A percentile compares a stretch with the other conserved stretches of the same genome.
These are phyloP conservation scores for Antrozous pallidus DNA, from an alignment of 2,797 vertebrate genomes.

Conservation along the genomic window DNA sequence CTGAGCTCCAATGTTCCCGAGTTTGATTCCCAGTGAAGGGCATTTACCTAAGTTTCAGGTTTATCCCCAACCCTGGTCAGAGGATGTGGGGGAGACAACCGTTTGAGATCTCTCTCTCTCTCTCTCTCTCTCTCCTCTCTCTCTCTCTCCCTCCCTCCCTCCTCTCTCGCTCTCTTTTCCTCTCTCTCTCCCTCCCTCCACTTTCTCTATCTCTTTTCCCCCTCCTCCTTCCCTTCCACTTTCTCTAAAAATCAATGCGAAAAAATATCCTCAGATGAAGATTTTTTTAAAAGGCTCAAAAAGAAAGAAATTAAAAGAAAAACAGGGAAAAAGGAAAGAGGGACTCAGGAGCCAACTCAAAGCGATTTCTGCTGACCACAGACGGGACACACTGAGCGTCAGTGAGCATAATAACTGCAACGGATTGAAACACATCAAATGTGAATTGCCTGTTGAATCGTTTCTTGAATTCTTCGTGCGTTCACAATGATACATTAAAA, in stretches of 20 bases:
- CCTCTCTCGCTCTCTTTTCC: no score
- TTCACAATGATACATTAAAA: not conserved
- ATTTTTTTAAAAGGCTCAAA: not conserved
- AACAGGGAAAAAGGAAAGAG: no score
- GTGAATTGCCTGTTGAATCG: not conserved
- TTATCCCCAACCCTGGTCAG: not conserved
- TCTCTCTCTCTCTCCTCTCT: not conserved
- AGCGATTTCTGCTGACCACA: not conserved
- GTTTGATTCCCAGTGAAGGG: not conserved
- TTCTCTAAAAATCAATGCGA: not conserved
- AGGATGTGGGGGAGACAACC: not conserved
- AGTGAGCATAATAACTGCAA: not conserved
- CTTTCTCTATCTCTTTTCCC: not conserved
- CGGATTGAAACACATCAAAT: not conserved
- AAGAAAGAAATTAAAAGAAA: no score
- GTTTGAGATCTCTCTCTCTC: not conserved
- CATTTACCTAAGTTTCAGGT: not conserved
- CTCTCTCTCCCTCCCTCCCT: no score
- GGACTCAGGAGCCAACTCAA: not conserved
- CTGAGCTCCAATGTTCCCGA: not conserved
- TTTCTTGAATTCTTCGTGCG: not conserved
- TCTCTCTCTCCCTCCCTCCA: no score
- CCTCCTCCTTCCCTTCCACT: no score
- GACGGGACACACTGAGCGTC: not conserved
- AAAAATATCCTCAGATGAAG: not conserved